Percentiles rank a stretch among this genome's conserved stretches.
phyloP scores from a whole-genome alignment of 2,888 invertebrate genomes.

The Drosophila mettleri region DNA sequence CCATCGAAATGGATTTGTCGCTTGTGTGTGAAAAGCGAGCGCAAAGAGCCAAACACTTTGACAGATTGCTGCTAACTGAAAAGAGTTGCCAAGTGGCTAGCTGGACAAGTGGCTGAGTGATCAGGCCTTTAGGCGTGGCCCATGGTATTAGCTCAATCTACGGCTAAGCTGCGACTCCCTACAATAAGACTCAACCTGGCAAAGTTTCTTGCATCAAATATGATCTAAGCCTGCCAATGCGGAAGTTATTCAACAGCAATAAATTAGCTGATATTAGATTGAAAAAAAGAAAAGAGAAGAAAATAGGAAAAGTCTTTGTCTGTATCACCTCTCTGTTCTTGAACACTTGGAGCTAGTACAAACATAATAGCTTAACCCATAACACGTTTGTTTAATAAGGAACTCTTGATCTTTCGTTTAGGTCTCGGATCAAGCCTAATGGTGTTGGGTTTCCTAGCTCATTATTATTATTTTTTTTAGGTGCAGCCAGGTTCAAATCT shows the following conservation, averaged over 20 bases:
- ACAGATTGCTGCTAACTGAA: constrained; percentile 32
- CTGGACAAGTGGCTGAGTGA: not conserved
- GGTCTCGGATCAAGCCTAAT: not conserved
- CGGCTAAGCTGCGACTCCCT: not conserved
- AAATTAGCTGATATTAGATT: not conserved
- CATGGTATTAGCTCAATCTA: not conserved
- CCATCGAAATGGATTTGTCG: constrained; percentile 6
- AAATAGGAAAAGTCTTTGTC: too few species aligned
- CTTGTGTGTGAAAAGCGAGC: constrained; percentile 21
- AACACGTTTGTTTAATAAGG: not conserved
- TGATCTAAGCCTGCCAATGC: not conserved
- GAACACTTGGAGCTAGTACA: not conserved
- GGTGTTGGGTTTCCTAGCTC: not conserved
- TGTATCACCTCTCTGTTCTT: too few species aligned
- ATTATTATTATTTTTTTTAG: too few species aligned
- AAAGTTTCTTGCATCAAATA: not conserved
- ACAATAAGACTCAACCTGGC: not conserved
- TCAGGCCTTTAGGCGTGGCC: not conserved
- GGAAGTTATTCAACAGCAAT: constrained; percentile 1
- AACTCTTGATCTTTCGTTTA: not conserved
- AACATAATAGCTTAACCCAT: not conserved
- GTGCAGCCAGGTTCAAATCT: not conserved
- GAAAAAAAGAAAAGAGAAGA: too few species aligned
- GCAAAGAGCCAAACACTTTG: constrained; percentile 33
- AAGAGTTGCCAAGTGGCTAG: not conserved